Evolutionary conservation across 1,140 invertebrate species (phyloP), one percentile per base, ranked within the genome.

Genomic region (Drosophila arizonae): DNA sequence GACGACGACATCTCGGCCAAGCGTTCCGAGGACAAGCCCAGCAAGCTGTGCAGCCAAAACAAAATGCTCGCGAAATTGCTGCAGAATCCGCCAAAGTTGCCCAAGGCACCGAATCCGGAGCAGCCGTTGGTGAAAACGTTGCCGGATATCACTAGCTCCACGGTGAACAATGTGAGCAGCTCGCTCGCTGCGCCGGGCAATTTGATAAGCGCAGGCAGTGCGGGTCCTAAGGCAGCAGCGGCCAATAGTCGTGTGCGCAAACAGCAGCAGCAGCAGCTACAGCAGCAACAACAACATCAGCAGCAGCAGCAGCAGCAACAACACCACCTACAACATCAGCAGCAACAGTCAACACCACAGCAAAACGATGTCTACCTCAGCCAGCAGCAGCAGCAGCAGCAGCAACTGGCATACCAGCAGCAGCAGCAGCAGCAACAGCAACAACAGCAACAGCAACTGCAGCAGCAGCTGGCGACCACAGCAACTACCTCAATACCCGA

Each of bases 51-150:
- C 91, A 94, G 96, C 90, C 96, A 95, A 81, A 98, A 98, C 92
- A 95, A 96, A 79, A 96, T 98, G 94, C 93, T 98, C 70, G 96
- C 97, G 10, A 95, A 95, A 50, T 91, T 98, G 62, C 92, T 98
- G 79, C 96, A 96, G 10, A 95, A 96, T 88, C 94, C 96, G 77
- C 95, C 96, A 56, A 94, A 95, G n/a, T 58, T 77, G 63, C 90
- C 87, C 39, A 88, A 89, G 66, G 94, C 94, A 41, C 94, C 95
- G 54, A 94, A 95, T 45, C 94, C 95, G 62, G 94, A 95, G 73
- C 93, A 94, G 57, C 93, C 95, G 67, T 93, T 95, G 21, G 90
- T 92, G 51, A 92, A 92, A 57, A 90, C 79, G 13, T 60, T 94
- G 93, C 92, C 93, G 94, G 91, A 95, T 94, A 92, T 94, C 92